Evolutionary conservation across 2,797 vertebrate genomes (phyloP).

Genomic region (Eulemur albifrons): DNA sequence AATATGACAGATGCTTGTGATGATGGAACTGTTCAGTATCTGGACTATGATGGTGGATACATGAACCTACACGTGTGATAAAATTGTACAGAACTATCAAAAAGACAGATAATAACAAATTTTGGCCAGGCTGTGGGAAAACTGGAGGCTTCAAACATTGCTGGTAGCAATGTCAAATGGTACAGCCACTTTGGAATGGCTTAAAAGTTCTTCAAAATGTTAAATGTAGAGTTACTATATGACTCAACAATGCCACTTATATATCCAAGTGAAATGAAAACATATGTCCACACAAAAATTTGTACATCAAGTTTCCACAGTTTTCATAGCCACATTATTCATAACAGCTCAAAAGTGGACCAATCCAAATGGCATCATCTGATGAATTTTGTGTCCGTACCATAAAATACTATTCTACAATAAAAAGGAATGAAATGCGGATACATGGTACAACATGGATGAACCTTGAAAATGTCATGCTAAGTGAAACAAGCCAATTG

Average conservation of each 20-base stretch:
- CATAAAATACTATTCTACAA: not conserved
- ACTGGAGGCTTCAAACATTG: not conserved
- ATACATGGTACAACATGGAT: not conserved
- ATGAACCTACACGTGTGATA: not conserved
- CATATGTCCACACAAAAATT: not conserved
- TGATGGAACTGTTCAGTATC: not conserved
- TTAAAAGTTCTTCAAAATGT: not conserved
- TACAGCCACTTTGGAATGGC: not conserved
- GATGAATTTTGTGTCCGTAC: not conserved
- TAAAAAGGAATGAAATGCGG: not conserved
- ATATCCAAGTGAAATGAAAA: not conserved
- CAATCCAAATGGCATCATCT: not conserved
- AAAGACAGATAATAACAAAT: not conserved
- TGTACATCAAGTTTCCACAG: not conserved
- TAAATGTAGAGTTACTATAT: not conserved
- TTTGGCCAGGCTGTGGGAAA: not conserved
- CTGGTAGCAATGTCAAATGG: not conserved
- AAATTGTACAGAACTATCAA: not conserved
- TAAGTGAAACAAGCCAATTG: not conserved
- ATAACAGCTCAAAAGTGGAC: not conserved
- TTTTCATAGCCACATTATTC: not conserved
- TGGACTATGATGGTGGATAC: not conserved
- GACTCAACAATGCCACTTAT: not conserved
- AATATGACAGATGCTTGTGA: not conserved
- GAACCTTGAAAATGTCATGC: not conserved